These are phyloP conservation scores for Porites australiensis DNA, from an alignment of 64 coral and sea anemone genomes.

Conservation along the genomic window DNA sequence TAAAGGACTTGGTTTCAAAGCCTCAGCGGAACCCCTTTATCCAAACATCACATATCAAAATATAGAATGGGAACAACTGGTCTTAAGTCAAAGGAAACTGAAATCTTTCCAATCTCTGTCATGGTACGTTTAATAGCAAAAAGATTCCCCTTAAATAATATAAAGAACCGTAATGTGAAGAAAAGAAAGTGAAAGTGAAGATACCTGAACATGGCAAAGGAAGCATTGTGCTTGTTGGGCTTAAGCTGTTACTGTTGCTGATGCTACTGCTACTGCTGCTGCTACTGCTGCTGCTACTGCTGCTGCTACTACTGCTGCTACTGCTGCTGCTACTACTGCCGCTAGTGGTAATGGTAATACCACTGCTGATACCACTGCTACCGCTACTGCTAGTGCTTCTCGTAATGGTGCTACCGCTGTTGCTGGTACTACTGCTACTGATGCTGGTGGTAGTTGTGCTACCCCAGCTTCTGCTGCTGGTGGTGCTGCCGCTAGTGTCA, in stretches of 20 bases:
- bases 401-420: neutral
- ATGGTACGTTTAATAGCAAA: too few relatives aligned
- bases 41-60: too few relatives aligned
- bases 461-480: neutral
- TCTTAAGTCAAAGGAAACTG: too few relatives aligned
- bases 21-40: too few relatives aligned
- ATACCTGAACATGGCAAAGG: too few relatives aligned
- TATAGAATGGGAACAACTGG: too few relatives aligned
- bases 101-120: too few relatives aligned
- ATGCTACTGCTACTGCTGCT: neutral
- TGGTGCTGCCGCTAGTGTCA: neutral
- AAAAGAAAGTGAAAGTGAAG: too few relatives aligned
- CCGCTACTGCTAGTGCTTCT: neutral
- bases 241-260: neutral
- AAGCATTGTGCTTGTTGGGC: too few relatives aligned
- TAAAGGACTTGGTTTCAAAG: too few relatives aligned
- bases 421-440: neutral
- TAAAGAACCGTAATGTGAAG: too few relatives aligned
- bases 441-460: neutral
- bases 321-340: neutral
- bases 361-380: neutral
- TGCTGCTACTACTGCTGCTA: neutral
- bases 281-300: neutral
- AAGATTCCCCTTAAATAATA: too few relatives aligned
- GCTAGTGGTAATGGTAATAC: neutral